Conservation (phyloP, 2,113 vertebrate species). For the Chitala chitala region DNA sequence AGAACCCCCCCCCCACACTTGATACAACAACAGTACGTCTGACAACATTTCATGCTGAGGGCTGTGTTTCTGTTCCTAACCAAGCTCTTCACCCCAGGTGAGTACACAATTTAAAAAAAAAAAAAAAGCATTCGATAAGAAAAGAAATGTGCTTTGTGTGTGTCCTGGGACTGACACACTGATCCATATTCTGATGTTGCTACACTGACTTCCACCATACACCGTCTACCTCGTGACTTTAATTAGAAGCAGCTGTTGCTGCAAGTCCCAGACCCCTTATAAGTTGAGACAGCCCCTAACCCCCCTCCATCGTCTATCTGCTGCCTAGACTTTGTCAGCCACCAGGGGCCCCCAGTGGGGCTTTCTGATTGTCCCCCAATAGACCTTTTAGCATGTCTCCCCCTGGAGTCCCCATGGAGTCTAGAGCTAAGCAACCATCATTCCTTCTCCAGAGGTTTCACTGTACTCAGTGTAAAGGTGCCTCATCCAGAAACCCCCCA, state of each 20-base stretch:
- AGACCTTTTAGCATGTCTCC: too few species aligned
- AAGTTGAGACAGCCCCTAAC: neutral
- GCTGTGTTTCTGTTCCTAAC: neutral
- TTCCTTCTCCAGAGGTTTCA: neutral
- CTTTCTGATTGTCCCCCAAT: too few species aligned
- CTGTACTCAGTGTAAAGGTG: too few species aligned
- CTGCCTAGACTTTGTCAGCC: too few species aligned
- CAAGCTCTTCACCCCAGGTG: too few species aligned
- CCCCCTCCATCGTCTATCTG: neutral
- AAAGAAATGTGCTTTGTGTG: neutral
- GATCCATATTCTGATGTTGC: slow-evolving; percentile 19
- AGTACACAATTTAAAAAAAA: neutral
- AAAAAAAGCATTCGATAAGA: neutral
- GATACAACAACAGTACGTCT: neutral
- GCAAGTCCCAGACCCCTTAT: too few species aligned
- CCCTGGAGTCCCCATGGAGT: neutral
- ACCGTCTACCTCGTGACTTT: slow-evolving; percentile 21
- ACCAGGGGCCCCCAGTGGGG: too few species aligned
- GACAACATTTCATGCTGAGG: neutral
- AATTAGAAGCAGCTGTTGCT: slow-evolving; percentile 29
- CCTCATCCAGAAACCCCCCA: too few species aligned
- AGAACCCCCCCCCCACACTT: neutral
- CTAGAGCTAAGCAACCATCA: neutral
- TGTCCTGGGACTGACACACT: neutral
- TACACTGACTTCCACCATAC: slow-evolving; percentile 5